Base-by-base conservation (phyloP, 1,140 invertebrate genomes). In the Plodia interpunctella region DNA sequence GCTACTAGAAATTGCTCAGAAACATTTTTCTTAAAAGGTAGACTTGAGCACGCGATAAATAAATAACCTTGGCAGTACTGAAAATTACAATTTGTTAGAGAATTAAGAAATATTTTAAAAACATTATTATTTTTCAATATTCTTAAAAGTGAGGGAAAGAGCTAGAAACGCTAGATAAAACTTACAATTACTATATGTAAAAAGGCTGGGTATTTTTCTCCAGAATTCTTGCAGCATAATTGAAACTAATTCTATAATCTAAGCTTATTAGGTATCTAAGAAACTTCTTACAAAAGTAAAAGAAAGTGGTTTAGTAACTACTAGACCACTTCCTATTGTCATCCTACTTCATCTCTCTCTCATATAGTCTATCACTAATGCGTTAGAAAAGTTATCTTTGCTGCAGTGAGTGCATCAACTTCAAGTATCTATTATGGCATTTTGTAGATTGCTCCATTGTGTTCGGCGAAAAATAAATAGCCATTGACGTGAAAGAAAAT, bases 401-500 rank as follows among this genome's bases (percentile, higher is more conserved):
- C 15, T 44, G 15, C 38, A 44, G n/a, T 44, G 13, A 44, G 38
- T n/a, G 38, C 38, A 3, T 44, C 38, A 44, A 32, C 38, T 15
- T 44, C 38, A 44, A 32, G 38, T 15, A 44, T 44, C 38, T 44
- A 15, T 44, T 44, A 44, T 44, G 15, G n/a, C 38, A 44, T 21
- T 11, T n/a, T 19, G 49, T 57, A 56, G 35, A 53, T 20, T 62
- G 55, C 19, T 32, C 32, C 20, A 32, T 58, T 63, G 52, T 59
- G 11, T 15, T 20, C 56, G 18, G 53, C 25, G 35, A 49, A 62
- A 55, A 62, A 62, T 53, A 55, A 62, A 62, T 53, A 21, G 60
- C 54, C 53, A 49, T 57, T 51, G 10, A 19, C 11, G 44, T 6
- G 21, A 19, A 55, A 59, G 44, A 55, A 63, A 63, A 62, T 62